phyloP scores from a whole-genome alignment of 2,113 vertebrate genomes.

The Tragelaphus imberbis region DNA sequence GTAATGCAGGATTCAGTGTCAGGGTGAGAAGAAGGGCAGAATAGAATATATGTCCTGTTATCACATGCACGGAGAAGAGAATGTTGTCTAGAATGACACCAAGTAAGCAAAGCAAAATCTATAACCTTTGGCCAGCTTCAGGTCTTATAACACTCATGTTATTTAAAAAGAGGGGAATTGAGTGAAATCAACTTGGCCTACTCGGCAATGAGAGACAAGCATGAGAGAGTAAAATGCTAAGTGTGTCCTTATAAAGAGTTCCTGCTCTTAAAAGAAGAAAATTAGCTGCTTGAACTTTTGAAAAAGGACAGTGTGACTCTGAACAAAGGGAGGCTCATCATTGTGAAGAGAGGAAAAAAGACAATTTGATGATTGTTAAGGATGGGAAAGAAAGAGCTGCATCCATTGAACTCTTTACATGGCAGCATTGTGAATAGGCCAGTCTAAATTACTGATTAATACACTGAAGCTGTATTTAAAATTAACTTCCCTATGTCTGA shows the following conservation, averaged over 20 bases:
- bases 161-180: neutral
- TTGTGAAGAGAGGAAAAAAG: neutral
- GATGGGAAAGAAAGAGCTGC: neutral
- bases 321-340: slow-evolving; percentile 39
- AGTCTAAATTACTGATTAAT: slow-evolving; percentile 39
- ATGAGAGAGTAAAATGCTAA: neutral
- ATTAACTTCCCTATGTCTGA: slow-evolving; percentile 9
- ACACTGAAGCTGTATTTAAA: neutral
- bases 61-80: neutral
- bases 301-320: slow-evolving; percentile 20
- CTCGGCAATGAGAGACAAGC: neutral
- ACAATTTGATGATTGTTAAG: slow-evolving; percentile 16
- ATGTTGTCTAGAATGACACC: neutral
- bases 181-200: neutral
- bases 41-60: neutral
- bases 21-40: neutral
- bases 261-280: slow-evolving; percentile 6
- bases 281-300: slow-evolving; percentile 13
- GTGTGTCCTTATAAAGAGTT: neutral
- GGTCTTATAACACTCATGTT: neutral
- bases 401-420: neutral
- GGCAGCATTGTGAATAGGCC: slow-evolving; percentile 35
- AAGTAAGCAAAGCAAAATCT: neutral
- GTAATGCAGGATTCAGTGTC: neutral
- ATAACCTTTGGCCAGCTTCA: neutral